Evolutionary conservation across 2,888 invertebrate species (phyloP).

Genomic region (Petrolisthes manimaculis): DNA sequence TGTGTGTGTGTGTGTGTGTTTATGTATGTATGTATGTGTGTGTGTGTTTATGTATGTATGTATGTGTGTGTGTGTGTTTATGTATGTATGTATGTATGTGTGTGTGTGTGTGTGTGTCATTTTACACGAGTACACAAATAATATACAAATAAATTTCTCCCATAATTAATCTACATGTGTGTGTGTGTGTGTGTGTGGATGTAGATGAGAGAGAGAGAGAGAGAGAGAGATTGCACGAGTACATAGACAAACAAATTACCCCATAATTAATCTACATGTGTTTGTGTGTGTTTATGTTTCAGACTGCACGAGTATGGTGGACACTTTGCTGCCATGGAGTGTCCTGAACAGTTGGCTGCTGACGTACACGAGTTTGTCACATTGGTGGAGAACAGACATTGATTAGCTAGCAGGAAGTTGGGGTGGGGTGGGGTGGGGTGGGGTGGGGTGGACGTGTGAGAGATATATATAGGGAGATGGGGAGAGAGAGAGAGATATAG

Average conservation of each 20-base stretch:
- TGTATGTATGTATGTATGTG: slow-evolving; percentile 37
- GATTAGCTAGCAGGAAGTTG: no score
- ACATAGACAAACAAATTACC: slow-evolving; percentile 8
- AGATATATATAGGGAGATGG: no score
- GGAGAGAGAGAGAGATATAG: no score
- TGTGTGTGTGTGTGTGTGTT: no score
- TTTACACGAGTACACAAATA: slow-evolving; percentile 30
- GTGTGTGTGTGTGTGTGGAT: slow-evolving; percentile 29
- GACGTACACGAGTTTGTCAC: background rate
- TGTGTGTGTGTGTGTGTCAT: no score
- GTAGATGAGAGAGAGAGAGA: no score
- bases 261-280: background rate
- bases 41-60: slow-evolving; percentile 35
- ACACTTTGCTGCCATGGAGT: background rate
- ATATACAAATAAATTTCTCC: slow-evolving; percentile 25
- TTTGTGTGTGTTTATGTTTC: background rate
- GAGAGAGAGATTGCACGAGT: background rate
- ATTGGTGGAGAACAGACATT: no score
- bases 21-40: no score
- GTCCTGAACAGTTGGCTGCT: background rate
- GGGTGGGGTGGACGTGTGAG: no score
- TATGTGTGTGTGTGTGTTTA: slow-evolving; percentile 35
- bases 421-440: no score
- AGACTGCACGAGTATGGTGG: background rate
- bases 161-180: slow-evolving; percentile 26